Conservation (phyloP, 2,113 vertebrate species). For the Myocastor coypus region DNA sequence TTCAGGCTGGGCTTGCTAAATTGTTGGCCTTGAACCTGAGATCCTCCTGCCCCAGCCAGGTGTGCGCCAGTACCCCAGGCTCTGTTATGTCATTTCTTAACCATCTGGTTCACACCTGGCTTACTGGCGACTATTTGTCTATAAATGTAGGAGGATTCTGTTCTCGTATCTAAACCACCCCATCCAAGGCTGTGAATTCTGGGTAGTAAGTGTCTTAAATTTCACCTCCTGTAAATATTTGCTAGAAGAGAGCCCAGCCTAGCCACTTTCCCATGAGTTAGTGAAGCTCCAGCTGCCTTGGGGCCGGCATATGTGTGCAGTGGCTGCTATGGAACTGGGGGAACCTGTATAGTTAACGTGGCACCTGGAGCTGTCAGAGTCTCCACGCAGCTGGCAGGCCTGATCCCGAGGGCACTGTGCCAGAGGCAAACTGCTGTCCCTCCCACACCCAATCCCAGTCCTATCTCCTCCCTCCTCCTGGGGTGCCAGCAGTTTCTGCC, state of each 20-base stretch:
- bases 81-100: background rate
- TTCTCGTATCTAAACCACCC: background rate
- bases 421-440: background rate
- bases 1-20: background rate
- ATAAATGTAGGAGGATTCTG: background rate
- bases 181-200: background rate
- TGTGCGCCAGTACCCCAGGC: background rate
- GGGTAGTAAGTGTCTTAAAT: background rate
- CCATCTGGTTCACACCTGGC: background rate
- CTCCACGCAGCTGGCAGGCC: background rate
- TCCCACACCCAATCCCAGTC: background rate
- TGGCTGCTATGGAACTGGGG: background rate
- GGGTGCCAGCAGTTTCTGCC: background rate
- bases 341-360: fast-evolving
- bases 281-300: background rate
- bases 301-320: background rate
- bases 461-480: too few relatives aligned
- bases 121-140: background rate
- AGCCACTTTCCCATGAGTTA: fast-evolving
- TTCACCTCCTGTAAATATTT: background rate
- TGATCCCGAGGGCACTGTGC: background rate
- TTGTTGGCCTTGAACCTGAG: background rate
- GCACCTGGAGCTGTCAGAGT: background rate
- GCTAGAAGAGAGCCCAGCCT: background rate
- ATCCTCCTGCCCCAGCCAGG: background rate